These are phyloP conservation scores for Chalcis sispes DNA, from an alignment of 2,888 invertebrate genomes.

Conservation along the genomic window DNA sequence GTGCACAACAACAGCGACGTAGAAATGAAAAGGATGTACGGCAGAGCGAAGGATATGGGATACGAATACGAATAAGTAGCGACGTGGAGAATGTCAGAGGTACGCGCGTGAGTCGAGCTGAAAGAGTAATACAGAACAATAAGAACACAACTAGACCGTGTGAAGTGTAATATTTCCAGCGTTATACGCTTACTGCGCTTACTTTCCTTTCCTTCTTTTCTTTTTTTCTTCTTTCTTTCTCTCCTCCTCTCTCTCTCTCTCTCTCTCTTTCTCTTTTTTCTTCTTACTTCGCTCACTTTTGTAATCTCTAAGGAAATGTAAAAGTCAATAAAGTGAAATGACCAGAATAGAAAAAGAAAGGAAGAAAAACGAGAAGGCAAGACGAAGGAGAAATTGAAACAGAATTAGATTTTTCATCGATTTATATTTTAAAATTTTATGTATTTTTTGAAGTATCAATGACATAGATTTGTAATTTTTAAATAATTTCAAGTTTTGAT, in stretches of 20 bases:
- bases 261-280: not conserved
- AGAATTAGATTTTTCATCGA: conserved; percentile 32
- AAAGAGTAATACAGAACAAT: conserved; percentile 39
- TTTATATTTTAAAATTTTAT: conserved; percentile 28
- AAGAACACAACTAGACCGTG: conserved; percentile 66
- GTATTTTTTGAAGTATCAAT: not conserved
- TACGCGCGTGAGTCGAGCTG: conserved; percentile 4
- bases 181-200: too few relatives aligned
- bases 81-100: conserved; percentile 34
- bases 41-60: conserved; percentile 5
- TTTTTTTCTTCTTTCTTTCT: conserved; percentile 13
- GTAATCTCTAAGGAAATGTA: conserved; percentile 6
- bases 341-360: not conserved
- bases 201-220: too few relatives aligned
- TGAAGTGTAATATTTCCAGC: conserved; percentile 65
- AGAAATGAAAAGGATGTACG: conserved; percentile 6
- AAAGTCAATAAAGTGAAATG: not conserved
- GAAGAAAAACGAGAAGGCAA: not conserved
- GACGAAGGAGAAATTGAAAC: conserved; percentile 4
- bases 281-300: too few relatives aligned
- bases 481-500: too few relatives aligned
- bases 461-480: too few relatives aligned
- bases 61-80: conserved; percentile 41
- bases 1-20: too few relatives aligned
- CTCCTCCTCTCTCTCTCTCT: not conserved